These are phyloP conservation scores for Tachina grossa DNA, from an alignment of 2,888 invertebrate species.

Conservation along the genomic window DNA sequence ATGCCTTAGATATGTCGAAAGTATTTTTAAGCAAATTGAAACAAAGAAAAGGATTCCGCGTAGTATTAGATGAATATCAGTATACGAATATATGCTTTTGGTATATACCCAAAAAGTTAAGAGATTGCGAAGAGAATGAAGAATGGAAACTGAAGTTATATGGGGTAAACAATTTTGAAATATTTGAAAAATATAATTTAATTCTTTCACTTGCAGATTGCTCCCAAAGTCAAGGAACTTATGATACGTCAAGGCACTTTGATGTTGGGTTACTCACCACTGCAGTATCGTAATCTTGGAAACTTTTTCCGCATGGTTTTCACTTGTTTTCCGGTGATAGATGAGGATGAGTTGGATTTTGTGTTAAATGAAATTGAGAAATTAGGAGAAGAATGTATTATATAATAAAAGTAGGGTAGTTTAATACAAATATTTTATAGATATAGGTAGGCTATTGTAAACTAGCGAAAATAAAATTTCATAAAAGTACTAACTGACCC, in stretches of 20 bases:
- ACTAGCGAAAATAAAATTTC: not conserved
- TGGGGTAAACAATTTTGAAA: constrained; percentile 75
- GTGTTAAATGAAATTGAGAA: constrained; percentile 87
- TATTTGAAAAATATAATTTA: not conserved
- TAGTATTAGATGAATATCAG: constrained; percentile 86
- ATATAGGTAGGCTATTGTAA: not conserved
- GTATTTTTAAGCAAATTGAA: constrained; percentile 85
- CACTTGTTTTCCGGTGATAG: constrained; percentile 87
- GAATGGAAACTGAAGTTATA: constrained; percentile 84
- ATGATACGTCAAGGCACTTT: constrained; percentile 86
- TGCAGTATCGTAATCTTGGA: constrained; percentile 85
- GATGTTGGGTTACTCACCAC: constrained; percentile 91
- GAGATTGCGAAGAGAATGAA: constrained; percentile 80
- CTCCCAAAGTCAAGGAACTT: constrained; percentile 88
- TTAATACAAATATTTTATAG: constrained; percentile 5
- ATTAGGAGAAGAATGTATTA: constrained; percentile 83
- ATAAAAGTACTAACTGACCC: no score
- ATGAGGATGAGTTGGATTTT: constrained; percentile 85
- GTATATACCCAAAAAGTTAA: constrained; percentile 88
- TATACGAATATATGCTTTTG: constrained; percentile 96
- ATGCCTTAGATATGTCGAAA: constrained; percentile 86
- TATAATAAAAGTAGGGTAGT: constrained; percentile 44
- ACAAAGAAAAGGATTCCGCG: constrained; percentile 84
- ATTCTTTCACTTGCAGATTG: constrained; percentile 82
- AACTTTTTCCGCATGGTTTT: constrained; percentile 91